Conservation (phyloP, 2,113 vertebrate genomes). For the Phycodurus eques region DNA sequence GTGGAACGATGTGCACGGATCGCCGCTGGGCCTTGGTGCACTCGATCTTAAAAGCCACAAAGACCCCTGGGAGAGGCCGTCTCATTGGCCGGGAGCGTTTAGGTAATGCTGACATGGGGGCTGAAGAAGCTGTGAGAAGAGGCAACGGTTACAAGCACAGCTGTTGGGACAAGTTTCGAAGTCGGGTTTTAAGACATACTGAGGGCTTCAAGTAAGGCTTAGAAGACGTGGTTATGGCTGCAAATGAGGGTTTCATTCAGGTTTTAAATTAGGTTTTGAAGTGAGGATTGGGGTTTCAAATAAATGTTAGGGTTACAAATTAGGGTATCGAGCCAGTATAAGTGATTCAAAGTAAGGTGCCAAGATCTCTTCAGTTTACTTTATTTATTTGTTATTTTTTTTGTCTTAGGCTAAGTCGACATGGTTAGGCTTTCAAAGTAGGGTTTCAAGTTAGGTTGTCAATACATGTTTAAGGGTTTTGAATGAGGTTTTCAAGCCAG, state of each 20-base stretch:
- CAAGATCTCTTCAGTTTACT: background rate
- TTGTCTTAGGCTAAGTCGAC: background rate
- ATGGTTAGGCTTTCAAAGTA: background rate
- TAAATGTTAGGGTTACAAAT: background rate
- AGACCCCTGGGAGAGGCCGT: background rate
- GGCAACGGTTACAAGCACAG: background rate
- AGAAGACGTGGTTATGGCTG: background rate
- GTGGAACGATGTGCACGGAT: constrained; percentile 34
- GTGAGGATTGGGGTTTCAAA: background rate
- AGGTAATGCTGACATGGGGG: background rate
- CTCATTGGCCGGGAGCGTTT: background rate
- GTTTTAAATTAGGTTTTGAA: background rate
- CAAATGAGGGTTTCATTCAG: background rate
- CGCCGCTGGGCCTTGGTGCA: constrained; percentile 24
- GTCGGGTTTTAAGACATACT: background rate
- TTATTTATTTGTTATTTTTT: background rate
- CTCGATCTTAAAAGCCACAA: background rate
- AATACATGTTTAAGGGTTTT: background rate
- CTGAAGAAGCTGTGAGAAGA: background rate
- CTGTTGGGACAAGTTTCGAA: background rate
- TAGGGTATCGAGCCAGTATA: background rate
- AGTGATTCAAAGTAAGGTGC: background rate
- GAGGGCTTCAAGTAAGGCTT: background rate
- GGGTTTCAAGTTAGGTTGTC: background rate
- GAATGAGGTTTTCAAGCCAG: too few species aligned